phyloP scores from a whole-genome alignment of 2,888 invertebrate species.

The Caenorhabditis plicata region DNA sequence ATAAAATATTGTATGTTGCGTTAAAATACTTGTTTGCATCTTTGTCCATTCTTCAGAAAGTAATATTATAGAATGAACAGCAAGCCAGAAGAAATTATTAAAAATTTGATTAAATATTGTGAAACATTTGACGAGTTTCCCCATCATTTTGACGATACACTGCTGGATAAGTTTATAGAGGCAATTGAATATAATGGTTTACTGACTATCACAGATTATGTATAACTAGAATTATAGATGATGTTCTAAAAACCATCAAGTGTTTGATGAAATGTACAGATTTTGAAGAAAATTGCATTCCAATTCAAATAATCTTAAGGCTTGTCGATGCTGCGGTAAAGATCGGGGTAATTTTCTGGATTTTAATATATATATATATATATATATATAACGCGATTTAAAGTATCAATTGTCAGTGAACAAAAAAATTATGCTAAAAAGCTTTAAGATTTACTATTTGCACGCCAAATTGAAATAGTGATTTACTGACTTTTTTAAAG shows the following conservation, averaged over 20 bases:
- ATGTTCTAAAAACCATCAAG: slow-evolving; percentile 1
- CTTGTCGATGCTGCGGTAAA: slow-evolving; percentile 12
- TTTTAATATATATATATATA: too few relatives aligned
- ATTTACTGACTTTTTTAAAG: background rate
- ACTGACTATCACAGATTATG: background rate
- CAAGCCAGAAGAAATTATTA: slow-evolving; percentile 2
- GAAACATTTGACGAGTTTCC: slow-evolving; percentile 34
- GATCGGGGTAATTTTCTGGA: background rate
- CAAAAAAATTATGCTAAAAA: background rate
- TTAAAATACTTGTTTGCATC: background rate
- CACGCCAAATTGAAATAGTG: background rate
- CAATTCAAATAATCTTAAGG: slow-evolving; percentile 19
- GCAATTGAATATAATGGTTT: slow-evolving; percentile 23
- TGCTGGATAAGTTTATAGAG: slow-evolving; percentile 43
- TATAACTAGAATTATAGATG: slow-evolving; percentile 1
- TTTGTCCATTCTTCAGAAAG: background rate
- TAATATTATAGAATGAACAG: background rate
- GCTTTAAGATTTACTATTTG: too few relatives aligned
- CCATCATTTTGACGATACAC: slow-evolving; percentile 43
- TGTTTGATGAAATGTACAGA: slow-evolving; percentile 4
- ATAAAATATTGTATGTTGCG: background rate
- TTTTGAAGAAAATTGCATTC: slow-evolving; percentile 15
- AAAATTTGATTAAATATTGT: slow-evolving; percentile 12
- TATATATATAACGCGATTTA: too few relatives aligned
- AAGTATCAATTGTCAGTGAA: too few relatives aligned